Base-by-base conservation (phyloP, 2,797 vertebrate species). In the Sebastes steindachneri region DNA sequence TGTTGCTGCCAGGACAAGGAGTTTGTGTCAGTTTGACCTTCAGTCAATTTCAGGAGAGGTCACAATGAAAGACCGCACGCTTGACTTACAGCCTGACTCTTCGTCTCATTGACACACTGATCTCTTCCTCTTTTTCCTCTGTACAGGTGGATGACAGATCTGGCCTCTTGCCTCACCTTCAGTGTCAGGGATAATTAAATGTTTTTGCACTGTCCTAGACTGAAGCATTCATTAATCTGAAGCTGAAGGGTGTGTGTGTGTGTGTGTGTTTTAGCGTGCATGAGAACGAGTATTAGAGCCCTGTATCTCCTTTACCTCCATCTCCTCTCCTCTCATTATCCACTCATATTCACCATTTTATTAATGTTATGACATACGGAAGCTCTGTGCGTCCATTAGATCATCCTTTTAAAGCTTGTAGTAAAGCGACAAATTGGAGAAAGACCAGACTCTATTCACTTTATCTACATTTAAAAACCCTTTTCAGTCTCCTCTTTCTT, bases 131-230 rank as follows among this genome's bases (percentile, higher is more conserved):
- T 21, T 62, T 73, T 37, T 75, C 19, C 28, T 72, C 23, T 26
- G 4, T 48, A 37, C 1, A 74, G 17, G 54, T 28, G 6, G 51
- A 69, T 75, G 71, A 78, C 67, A 75, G 69, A 64, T 74, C 45
- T 82, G 86, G 66, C 73, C 77, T 87, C 71, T n/a, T 79, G 62
- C 29, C 81, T 87, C 77, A 88, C 73, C 84, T 85, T 80, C 73
- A 78, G 80, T 86, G 84, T 82, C 85, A 87, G 65, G 26, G 70
- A 86, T 89, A 86, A 90, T 92, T 86, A 88, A 83, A 90, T 90
- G 73, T 89, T 91, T 86, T 87, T 85, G 55, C 77, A 74, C 71
- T 79, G 75, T 85, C 69, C 68, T 73, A 81, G 79, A 80, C 81
- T 66, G 74, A 76, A 29, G 75, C 66, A 77, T 84, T 89, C 63